Conservation (phyloP, 2,113 vertebrate genomes). For the Hoplias malabaricus region DNA sequence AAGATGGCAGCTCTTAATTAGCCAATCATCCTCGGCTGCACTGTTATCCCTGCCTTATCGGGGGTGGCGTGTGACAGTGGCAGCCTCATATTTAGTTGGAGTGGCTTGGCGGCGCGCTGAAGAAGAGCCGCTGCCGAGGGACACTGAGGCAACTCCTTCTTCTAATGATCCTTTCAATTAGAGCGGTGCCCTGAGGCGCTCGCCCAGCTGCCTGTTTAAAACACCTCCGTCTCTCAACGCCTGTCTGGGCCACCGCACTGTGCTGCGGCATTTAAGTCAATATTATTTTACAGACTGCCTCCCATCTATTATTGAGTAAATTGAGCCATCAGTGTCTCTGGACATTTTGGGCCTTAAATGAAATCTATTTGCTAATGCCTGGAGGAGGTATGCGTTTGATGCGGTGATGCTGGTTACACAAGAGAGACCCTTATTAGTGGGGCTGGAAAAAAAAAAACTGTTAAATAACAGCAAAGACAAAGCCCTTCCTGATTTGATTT, state of each 20-base stretch:
- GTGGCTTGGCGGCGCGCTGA: slow-evolving; percentile 25
- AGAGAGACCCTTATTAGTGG: slow-evolving; percentile 12
- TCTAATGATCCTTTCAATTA: slow-evolving; percentile 60
- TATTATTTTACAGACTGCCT: slow-evolving; percentile 52
- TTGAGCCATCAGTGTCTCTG: slow-evolving; percentile 54
- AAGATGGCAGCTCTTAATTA: slow-evolving; percentile 46
- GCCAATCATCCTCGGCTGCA: slow-evolving; percentile 31
- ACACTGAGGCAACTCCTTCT: slow-evolving; percentile 40
- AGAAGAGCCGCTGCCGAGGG: slow-evolving; percentile 41
- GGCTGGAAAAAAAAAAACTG: slow-evolving; percentile 31
- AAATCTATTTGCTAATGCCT: slow-evolving; percentile 54
- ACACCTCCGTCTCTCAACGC: slow-evolving; percentile 37
- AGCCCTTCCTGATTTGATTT: not conserved
- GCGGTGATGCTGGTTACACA: slow-evolving; percentile 23
- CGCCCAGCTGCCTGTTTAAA: slow-evolving; percentile 51
- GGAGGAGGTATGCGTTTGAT: slow-evolving; percentile 35
- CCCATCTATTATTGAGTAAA: slow-evolving; percentile 60
- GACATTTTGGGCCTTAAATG: slow-evolving; percentile 54
- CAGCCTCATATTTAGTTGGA: slow-evolving; percentile 34
- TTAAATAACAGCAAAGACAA: slow-evolving; percentile 21
- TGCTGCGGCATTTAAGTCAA: slow-evolving; percentile 47
- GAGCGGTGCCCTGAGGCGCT: slow-evolving; percentile 43
- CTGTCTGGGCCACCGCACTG: slow-evolving; percentile 38
- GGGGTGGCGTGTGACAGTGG: slow-evolving; percentile 29
- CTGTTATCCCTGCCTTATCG: not conserved